Evolutionary conservation across 2,113 vertebrate genomes (phyloP).

Genomic region (Gymnorhina tibicen): DNA sequence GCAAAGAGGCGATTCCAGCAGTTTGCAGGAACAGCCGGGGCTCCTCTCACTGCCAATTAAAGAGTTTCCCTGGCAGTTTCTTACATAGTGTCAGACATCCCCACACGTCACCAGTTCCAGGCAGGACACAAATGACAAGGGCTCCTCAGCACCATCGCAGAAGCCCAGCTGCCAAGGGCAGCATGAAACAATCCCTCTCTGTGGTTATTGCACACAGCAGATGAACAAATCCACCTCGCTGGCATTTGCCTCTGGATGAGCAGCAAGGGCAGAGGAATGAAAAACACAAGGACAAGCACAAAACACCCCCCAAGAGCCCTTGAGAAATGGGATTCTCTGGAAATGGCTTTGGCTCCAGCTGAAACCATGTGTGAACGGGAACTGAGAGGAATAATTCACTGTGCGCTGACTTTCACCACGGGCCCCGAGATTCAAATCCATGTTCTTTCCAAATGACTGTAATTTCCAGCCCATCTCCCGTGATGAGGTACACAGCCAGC

Average conservation of each 20-base stretch:
- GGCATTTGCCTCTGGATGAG: not conserved
- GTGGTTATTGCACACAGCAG: not conserved
- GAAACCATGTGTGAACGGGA: not conserved
- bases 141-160: not conserved
- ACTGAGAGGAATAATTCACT: not conserved
- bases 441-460: slow-evolving; percentile 60
- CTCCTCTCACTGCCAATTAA: not conserved
- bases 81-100: not conserved
- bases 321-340: not conserved
- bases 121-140: not conserved
- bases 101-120: not conserved
- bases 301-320: fast-evolving
- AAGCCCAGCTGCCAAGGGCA: not conserved
- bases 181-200: not conserved
- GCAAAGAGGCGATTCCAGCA: not conserved
- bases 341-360: not conserved
- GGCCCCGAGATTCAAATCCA: not conserved
- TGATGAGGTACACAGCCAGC: slow-evolving; percentile 16
- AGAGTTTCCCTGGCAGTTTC: not conserved
- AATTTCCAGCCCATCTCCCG: slow-evolving; percentile 53
- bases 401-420: not conserved
- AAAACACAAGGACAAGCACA: not conserved
- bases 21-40: not conserved
- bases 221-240: not conserved
- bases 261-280: not conserved